phyloP scores from a whole-genome alignment of 2,113 vertebrate species.

The Eudyptes chrysolophus region DNA sequence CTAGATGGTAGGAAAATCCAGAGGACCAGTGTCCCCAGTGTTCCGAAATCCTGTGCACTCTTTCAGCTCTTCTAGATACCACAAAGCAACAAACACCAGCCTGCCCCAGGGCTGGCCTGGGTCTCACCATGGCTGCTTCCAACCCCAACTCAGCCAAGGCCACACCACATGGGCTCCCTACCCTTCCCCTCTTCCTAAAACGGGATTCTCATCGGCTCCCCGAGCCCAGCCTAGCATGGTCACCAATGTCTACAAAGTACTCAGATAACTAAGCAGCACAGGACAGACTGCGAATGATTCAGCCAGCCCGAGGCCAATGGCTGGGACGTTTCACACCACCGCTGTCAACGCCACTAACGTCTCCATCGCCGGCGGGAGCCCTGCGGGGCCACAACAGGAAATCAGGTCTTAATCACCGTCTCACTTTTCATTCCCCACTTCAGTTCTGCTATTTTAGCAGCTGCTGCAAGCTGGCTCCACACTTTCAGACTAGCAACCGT shows the following conservation, averaged over 20 bases:
- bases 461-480: slow-evolving; percentile 3
- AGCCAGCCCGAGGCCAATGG: not conserved
- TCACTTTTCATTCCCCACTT: slow-evolving; percentile 58
- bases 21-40: not conserved
- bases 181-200: not conserved
- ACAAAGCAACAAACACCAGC: not conserved
- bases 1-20: not conserved
- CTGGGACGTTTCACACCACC: not conserved
- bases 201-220: accelerated
- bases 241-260: not conserved
- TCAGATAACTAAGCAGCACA: not conserved
- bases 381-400: not conserved
- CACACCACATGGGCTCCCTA: not conserved
- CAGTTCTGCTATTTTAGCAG: slow-evolving; percentile 50
- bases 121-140: not conserved
- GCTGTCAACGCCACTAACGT: not conserved
- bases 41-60: not conserved
- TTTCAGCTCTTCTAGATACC: not conserved
- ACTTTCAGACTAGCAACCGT: not conserved
- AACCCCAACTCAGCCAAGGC: not conserved
- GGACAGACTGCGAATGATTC: not conserved
- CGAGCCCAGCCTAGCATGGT: not conserved
- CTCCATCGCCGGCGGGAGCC: not conserved
- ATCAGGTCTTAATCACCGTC: slow-evolving; percentile 52
- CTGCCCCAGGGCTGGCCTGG: not conserved